Percentiles rank a stretch among this genome's conserved stretches.
Evolutionary conservation across 2,113 vertebrate species (phyloP).

Genomic region (Meleagris gallopavo): DNA sequence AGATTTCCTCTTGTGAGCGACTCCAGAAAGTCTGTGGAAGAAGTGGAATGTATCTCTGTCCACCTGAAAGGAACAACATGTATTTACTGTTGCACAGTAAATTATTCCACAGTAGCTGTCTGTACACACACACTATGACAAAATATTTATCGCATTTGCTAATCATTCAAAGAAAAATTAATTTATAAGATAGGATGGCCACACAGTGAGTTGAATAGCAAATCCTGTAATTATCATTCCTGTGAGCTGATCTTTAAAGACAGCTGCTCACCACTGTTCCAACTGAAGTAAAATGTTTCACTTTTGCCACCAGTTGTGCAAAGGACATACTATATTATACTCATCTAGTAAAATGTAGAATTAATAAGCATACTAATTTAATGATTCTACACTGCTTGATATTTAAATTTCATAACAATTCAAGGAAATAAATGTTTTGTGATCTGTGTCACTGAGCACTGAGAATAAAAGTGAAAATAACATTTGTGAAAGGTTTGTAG

Average conservation of each 20-base stretch:
- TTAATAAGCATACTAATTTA: not conserved
- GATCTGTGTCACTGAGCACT: accelerated
- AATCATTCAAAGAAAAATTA: not conserved
- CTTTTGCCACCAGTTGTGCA: not conserved
- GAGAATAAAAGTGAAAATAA: not conserved
- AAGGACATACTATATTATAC: not conserved
- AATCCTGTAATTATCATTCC: not conserved
- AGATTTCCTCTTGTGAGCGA: not conserved
- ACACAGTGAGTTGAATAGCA: not conserved
- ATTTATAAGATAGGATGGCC: not conserved
- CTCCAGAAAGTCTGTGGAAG: not conserved
- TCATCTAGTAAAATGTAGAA: not conserved
- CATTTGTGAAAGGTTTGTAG: not conserved
- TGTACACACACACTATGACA: not conserved
- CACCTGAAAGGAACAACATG: not conserved
- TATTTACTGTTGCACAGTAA: not conserved
- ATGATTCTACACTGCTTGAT: not conserved
- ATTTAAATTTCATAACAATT: not conserved
- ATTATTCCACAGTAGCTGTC: not conserved
- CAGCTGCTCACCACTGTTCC: not conserved
- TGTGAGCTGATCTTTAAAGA: not conserved
- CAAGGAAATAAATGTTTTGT: not conserved
- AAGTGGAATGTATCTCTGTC: not conserved
- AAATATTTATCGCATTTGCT: not conserved
- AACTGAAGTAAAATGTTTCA: not conserved